These are phyloP conservation scores for Mormyrus lacerda DNA, from an alignment of 2,113 vertebrate species.

Conservation along the genomic window DNA sequence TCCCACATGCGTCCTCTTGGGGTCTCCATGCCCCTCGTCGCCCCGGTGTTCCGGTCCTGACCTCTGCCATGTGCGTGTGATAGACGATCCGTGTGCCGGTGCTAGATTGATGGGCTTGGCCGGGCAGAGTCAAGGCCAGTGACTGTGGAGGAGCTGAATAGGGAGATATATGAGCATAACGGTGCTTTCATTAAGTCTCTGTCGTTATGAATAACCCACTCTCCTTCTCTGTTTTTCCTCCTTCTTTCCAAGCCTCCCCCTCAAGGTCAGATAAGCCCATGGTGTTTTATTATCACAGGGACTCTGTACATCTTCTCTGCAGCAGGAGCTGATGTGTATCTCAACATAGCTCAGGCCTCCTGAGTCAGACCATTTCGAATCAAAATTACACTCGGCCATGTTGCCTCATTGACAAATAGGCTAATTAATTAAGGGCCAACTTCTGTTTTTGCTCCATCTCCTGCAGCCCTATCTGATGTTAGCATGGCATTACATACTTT, in stretches of 20 bases:
- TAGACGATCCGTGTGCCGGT: slow-evolving; percentile 39
- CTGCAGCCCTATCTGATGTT: background rate
- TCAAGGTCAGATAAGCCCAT: slow-evolving; percentile 48
- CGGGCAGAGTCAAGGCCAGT: background rate
- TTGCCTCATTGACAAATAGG: background rate
- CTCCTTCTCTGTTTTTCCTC: slow-evolving; percentile 37
- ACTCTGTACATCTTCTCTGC: background rate
- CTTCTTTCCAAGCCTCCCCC: slow-evolving; percentile 28
- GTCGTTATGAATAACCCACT: slow-evolving; percentile 46
- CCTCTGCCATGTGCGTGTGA: slow-evolving; percentile 33
- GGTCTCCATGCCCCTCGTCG: background rate
- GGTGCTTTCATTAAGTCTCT: slow-evolving; percentile 48
- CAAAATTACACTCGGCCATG: background rate
- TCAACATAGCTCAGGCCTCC: background rate
- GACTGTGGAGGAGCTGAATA: background rate
- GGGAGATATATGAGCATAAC: slow-evolving; percentile 42
- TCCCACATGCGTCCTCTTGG: background rate
- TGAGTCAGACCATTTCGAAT: background rate
- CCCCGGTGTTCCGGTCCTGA: background rate
- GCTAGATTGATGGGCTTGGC: slow-evolving; percentile 38
- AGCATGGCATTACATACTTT: background rate
- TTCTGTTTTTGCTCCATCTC: background rate
- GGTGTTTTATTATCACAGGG: slow-evolving; percentile 28
- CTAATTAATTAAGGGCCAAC: background rate
- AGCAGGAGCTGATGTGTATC: background rate